Percentiles rank a stretch among this genome's conserved stretches.
Conservation (phyloP, 2,113 vertebrate genomes). For the Ciconia stormi region DNA sequence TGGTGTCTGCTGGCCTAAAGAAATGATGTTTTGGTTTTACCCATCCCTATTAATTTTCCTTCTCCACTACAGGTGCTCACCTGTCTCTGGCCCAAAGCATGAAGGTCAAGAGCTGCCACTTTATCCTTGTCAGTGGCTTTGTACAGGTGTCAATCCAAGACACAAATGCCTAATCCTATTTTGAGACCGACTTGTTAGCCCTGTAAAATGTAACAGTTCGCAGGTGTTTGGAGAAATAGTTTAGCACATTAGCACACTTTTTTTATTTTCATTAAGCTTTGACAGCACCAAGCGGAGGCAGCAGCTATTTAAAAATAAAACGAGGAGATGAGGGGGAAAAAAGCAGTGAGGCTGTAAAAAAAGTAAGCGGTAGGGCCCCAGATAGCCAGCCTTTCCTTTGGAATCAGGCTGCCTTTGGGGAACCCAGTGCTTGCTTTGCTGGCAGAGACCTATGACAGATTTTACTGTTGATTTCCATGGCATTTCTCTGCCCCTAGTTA, state of each 20-base stretch:
- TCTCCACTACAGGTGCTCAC: not conserved
- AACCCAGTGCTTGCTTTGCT: not conserved
- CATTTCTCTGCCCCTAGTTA: not conserved
- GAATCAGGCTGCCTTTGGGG: not conserved
- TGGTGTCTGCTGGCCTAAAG: not conserved
- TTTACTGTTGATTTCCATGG: not conserved
- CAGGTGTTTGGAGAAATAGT: conserved; percentile 9
- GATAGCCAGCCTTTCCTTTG: not conserved
- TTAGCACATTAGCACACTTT: conserved; percentile 6
- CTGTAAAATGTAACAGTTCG: not conserved
- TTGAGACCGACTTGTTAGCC: conserved; percentile 19
- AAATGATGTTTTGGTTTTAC: not conserved
- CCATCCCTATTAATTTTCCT: not conserved
- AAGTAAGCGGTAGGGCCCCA: not conserved
- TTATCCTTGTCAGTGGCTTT: not conserved
- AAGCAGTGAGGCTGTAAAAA: not conserved
- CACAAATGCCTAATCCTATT: conserved; percentile 10
- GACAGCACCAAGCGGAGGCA: not conserved
- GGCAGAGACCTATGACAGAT: not conserved
- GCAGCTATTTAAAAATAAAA: not conserved
- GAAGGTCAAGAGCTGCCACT: not conserved
- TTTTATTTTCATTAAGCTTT: conserved; percentile 11
- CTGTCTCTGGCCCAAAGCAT: not conserved
- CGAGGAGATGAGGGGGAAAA: not conserved
- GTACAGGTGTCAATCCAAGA: conserved; percentile 1